phyloP scores from a whole-genome alignment of 2,888 invertebrate species.

The Bembecia ichneumoniformis region DNA sequence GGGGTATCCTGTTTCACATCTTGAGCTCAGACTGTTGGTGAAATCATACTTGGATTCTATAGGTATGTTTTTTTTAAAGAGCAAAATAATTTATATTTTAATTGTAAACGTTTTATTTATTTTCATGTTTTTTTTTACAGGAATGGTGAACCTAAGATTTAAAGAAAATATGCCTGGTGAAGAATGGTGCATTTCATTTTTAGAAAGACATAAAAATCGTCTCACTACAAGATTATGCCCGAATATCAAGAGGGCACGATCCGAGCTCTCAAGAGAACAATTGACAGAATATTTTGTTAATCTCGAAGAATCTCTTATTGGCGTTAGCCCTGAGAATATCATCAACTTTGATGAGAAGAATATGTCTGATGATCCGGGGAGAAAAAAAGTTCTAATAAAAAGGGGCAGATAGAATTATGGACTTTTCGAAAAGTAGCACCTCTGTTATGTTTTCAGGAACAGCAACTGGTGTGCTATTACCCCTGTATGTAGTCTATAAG shows the following conservation, averaged over 20 bases:
- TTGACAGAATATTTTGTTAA: no score
- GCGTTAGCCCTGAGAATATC: no score
- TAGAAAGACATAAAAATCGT: no score
- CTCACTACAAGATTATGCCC: no score
- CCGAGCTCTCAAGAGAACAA: no score
- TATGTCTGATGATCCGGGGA: not conserved
- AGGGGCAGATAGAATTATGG: not conserved
- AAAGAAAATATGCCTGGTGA: not conserved
- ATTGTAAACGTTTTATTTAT: not conserved
- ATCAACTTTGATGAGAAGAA: no score
- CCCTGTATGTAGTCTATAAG: conserved; percentile 37
- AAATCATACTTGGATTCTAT: not conserved
- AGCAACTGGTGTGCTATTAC: conserved; percentile 28
- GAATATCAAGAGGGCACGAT: no score
- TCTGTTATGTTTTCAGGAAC: conserved; percentile 33
- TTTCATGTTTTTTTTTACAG: not conserved
- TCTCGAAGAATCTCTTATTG: no score
- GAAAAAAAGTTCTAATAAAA: not conserved
- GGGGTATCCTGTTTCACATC: not conserved
- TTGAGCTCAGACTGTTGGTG: not conserved
- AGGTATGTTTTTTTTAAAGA: not conserved
- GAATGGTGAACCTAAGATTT: not conserved
- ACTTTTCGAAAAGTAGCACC: conserved; percentile 4
- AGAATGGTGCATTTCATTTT: no score
- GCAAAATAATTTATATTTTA: not conserved